Base-by-base conservation (phyloP, 2,888 invertebrate species). In the Drosophila barbarae region DNA sequence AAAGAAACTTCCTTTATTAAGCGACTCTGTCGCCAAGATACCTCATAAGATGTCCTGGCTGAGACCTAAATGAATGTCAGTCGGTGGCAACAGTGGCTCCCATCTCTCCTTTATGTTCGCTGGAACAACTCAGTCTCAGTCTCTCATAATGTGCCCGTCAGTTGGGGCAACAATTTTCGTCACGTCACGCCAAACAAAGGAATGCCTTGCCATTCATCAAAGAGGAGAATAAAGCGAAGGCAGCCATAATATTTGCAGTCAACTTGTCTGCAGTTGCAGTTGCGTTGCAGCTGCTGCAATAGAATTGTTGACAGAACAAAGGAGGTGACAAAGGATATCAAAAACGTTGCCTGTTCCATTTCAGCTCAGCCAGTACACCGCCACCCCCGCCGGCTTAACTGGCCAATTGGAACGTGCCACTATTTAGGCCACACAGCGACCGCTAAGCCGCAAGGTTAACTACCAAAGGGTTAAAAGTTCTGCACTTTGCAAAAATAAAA, bases 191-290 rank as follows among this genome's bases (percentile, higher is more conserved):
- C 56, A 15, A 60, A 69, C 49, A 68, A 69, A 60, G 53, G 34
- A 60, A 26, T 42, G 18, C 50, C 42, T 69, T 68, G 52, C 36
- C 52, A 38, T 64, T 64, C 59, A 49, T 60, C 59, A 63, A 28
- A 26, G 26, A 26, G 12, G 21, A 18, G 28, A 44, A 26, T 38
- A 53, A 28, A 36, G 26, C 15, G 32, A 44, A 42, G 36, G 44
- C 64, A 44, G 64, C 32, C 65, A 59, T 60, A 54, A 50, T 60
- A 69, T 68, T 68, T 68, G 53, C 69, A 53, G 69, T 58, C 51
- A 68, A 67, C 67, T 67, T 68, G 68, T 67, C 60, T 60, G 68
- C 68, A 49, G 49, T 64, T 59, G 60, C 49, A 26, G 34, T 32
- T 34, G 30, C 51, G 47, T 13, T 30, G 12, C 46, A 53, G 54